These are phyloP conservation scores for Ivindomyrus marchei DNA, from an alignment of 2,113 vertebrate genomes.

Conservation along the genomic window DNA sequence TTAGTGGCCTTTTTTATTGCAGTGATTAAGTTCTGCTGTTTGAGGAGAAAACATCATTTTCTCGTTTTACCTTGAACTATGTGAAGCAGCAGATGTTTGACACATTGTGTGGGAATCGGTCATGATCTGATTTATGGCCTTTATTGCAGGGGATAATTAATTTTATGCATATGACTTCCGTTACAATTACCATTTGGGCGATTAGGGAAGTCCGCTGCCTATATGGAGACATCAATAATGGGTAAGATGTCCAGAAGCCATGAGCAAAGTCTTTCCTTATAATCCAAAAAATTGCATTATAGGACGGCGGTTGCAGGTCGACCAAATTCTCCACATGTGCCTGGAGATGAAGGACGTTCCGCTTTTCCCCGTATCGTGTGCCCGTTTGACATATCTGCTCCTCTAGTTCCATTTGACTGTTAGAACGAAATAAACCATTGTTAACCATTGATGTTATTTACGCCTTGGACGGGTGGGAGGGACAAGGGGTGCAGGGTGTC, in stretches of 20 bases:
- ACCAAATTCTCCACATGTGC: conserved; percentile 42
- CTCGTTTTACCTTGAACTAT: conserved; percentile 59
- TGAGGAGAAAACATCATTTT: conserved; percentile 34
- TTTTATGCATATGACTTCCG: conserved; percentile 94
- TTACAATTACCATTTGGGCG: conserved; percentile 73
- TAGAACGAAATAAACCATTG: background rate
- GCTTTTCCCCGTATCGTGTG: background rate
- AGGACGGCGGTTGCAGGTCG: conserved; percentile 49
- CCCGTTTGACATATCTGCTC: background rate
- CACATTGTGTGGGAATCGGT: conserved; percentile 70
- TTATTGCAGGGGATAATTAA: conserved; percentile 79
- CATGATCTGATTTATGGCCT: conserved; percentile 85
- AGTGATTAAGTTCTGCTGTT: conserved; percentile 51
- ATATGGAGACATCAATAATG: conserved; percentile 71
- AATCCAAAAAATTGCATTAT: conserved; percentile 38
- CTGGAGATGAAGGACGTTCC: conserved; percentile 38
- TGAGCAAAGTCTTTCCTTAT: conserved; percentile 32
- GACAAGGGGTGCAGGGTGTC: background rate
- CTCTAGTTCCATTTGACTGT: background rate
- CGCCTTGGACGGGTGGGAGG: background rate
- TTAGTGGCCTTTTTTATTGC: conserved; percentile 35
- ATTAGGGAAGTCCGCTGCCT: conserved; percentile 69
- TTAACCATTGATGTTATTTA: background rate
- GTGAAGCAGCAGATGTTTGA: conserved; percentile 51
- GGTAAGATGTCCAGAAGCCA: conserved; percentile 40